These are phyloP conservation scores for Eciton burchellii DNA, from an alignment of 1,140 invertebrate genomes.

Conservation along the genomic window DNA sequence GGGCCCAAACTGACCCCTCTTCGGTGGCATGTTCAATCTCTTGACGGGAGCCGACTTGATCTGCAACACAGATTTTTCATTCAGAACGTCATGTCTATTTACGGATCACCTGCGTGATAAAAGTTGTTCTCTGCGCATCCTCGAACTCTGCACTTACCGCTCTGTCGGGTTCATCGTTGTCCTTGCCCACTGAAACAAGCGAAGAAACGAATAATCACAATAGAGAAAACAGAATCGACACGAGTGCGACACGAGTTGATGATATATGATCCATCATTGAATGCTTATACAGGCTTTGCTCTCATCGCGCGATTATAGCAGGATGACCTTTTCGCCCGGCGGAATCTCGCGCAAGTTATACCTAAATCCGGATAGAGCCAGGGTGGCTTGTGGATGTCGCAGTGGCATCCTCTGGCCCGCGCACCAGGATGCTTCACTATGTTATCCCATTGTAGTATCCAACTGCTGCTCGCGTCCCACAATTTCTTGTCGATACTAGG, in stretches of 20 bases:
- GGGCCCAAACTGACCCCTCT: constrained; percentile 82
- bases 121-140: background rate
- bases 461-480: constrained; percentile 86
- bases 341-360: constrained; percentile 64
- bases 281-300: too few relatives aligned
- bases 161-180: constrained; percentile 81
- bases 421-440: constrained; percentile 86
- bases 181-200: constrained; percentile 81
- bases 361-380: constrained; percentile 83
- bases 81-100: constrained; percentile 4
- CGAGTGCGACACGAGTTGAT: too few relatives aligned
- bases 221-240: too few relatives aligned
- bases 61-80: constrained; percentile 69
- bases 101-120: background rate
- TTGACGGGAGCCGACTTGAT: constrained; percentile 82
- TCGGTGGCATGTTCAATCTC: constrained; percentile 73
- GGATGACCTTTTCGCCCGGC: background rate
- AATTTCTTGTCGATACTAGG: constrained; percentile 84
- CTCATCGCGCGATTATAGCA: background rate
- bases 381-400: constrained; percentile 83
- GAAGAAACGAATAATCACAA: constrained; percentile 3
- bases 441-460: constrained; percentile 87
- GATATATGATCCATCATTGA: background rate
- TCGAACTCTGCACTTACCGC: constrained; percentile 75
- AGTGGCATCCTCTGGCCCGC: constrained; percentile 83